These are phyloP conservation scores for Gorsachius magnificus DNA, from an alignment of 2,797 vertebrate species.

Conservation along the genomic window DNA sequence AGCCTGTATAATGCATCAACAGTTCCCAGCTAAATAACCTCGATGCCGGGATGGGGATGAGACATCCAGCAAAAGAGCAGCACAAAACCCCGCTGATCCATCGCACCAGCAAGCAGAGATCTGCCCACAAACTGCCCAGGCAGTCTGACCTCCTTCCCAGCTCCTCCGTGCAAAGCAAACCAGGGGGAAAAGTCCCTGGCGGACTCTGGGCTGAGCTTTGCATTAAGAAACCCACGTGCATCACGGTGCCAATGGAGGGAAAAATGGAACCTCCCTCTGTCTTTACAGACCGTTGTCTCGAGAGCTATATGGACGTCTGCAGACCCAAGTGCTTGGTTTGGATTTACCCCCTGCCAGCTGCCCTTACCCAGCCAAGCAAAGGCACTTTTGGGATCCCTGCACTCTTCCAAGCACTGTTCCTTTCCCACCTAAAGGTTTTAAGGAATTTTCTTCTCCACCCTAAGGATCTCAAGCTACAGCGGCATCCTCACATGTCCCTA, in stretches of 20 bases:
- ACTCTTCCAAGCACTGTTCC: neutral
- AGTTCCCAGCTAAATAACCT: neutral
- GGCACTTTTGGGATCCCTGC: neutral
- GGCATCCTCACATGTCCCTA: accelerated
- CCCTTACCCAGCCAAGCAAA: neutral
- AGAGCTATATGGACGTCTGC: no score
- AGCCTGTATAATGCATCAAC: accelerated
- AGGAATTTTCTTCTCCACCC: neutral
- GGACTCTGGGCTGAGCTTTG: neutral
- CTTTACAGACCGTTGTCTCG: accelerated
- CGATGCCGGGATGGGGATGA: accelerated
- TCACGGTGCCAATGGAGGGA: accelerated
- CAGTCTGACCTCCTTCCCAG: neutral
- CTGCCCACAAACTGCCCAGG: neutral
- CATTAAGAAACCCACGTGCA: neutral
- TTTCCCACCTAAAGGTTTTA: neutral
- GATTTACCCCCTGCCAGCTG: accelerated
- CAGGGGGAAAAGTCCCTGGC: accelerated
- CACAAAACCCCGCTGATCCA: neutral
- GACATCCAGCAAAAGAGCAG: accelerated
- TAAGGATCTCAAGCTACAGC: neutral
- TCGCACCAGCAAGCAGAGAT: accelerated
- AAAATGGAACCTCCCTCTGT: neutral
- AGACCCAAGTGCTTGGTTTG: neutral
- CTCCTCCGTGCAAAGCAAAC: neutral